Evolutionary conservation across 1,140 invertebrate species (phyloP).

Genomic region (Manduca sexta): DNA sequence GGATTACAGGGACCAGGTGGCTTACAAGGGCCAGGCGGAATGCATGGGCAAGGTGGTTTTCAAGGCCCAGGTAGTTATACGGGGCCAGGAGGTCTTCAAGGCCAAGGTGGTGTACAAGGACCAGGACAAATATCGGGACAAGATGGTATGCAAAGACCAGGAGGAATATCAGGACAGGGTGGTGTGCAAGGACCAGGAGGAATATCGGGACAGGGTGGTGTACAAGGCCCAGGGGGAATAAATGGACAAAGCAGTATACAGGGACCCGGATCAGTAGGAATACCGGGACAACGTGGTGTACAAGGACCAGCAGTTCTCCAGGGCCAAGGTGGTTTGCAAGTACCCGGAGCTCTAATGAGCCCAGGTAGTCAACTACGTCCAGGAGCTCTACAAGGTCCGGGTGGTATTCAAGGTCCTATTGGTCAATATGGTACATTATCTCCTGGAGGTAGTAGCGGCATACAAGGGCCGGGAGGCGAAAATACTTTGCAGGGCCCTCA

Average conservation of each 20-base stretch:
- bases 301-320: conserved; percentile 4
- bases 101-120: background rate
- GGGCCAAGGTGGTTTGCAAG: conserved; percentile 1
- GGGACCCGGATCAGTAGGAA: conserved; percentile 5
- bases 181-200: conserved; percentile 14
- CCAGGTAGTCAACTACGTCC: conserved; percentile 16
- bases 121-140: background rate
- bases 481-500: conserved; percentile 9
- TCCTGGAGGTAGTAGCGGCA: conserved; percentile 5
- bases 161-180: conserved; percentile 18
- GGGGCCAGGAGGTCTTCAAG: conserved; percentile 16
- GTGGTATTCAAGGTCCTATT: conserved; percentile 21
- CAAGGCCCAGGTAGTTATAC: conserved; percentile 1
- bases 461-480: conserved; percentile 11
- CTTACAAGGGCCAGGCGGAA: conserved; percentile 18
- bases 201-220: conserved; percentile 8
- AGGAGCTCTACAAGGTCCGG: conserved; percentile 16
- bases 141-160: conserved; percentile 9
- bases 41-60: conserved; percentile 29
- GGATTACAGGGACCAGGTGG: background rate
- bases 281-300: conserved; percentile 29
- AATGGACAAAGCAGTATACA: conserved; percentile 4
- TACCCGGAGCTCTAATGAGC: background rate
- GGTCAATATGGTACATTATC: conserved; percentile 14
- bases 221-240: conserved; percentile 7